A percentile compares a stretch with the other conserved stretches of the same genome.
Evolutionary conservation across 2,888 invertebrate genomes (phyloP).

Genomic region (Eulithis testata): DNA sequence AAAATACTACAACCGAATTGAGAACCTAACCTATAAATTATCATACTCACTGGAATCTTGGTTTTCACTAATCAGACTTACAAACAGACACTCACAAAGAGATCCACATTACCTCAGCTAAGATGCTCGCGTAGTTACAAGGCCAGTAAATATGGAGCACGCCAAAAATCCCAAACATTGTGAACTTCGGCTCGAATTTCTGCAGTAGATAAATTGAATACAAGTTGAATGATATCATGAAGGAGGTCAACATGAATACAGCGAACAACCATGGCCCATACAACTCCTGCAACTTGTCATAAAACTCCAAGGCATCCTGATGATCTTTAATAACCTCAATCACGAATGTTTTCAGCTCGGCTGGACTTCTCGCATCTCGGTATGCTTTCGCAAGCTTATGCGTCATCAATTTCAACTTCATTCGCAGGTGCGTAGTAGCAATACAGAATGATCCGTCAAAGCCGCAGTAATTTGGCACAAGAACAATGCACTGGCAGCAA

Average conservation of each 20-base stretch:
- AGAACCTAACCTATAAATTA: no score
- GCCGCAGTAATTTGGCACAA: slow-evolving; percentile 61
- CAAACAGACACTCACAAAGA: not conserved
- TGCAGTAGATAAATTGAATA: slow-evolving; percentile 60
- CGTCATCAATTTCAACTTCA: slow-evolving; percentile 64
- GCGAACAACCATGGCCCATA: slow-evolving; percentile 67
- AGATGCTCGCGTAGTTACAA: slow-evolving; percentile 62
- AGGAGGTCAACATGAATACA: slow-evolving; percentile 60
- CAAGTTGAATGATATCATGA: slow-evolving; percentile 64
- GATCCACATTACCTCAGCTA: slow-evolving; percentile 56
- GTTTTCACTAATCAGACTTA: no score
- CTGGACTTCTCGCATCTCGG: slow-evolving; percentile 44
- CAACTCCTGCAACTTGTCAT: slow-evolving; percentile 56
- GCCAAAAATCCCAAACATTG: slow-evolving; percentile 57
- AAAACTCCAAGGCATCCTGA: slow-evolving; percentile 60
- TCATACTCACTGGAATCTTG: no score
- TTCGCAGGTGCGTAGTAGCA: slow-evolving; percentile 61
- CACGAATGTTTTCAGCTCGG: slow-evolving; percentile 52
- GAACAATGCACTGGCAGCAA: slow-evolving; percentile 52
- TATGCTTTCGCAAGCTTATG: slow-evolving; percentile 59
- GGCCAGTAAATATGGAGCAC: slow-evolving; percentile 65
- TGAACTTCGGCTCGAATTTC: slow-evolving; percentile 59
- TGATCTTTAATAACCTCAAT: slow-evolving; percentile 61
- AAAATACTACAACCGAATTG: no score
- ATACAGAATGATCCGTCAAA: slow-evolving; percentile 72